Evolutionary conservation across 2,113 vertebrate genomes (phyloP), one percentile per base, ranked within the genome.

Genomic region (Holacanthus passer): DNA sequence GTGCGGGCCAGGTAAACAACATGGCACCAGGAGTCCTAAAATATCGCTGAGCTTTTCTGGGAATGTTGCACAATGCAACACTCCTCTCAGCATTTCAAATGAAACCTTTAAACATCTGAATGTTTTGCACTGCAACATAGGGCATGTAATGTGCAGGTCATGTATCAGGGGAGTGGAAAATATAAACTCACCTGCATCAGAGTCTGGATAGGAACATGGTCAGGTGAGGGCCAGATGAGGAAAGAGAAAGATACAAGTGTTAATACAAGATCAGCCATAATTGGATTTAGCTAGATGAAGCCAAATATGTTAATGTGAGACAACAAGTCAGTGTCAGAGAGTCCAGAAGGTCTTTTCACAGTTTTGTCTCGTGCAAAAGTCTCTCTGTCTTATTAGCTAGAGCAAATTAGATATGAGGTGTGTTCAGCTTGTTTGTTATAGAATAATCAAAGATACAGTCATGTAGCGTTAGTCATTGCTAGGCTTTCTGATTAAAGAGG

Each of bases 161-260:
- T 13, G 17, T 13, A 48, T 39, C 8, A 4, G 32, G n/a, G 16
- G 50, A 39, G 19, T 7, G 8, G 41, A 47, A 56, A 13, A 22
- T 24, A 27, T 32, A 1, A 56, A 91, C 94, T 93, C 82, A 95
- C 95, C 94, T 95, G 94, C 94, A 95, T 95, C 69, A 95, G 87
- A 63, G 94, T 95, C 95, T 95, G 89, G 50, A 47, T 53, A 78
- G 12, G 63, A 60, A 65, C 6, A 45, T 6, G 29, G 39, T 43
- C 80, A 64, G 20, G 16, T 14, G 19, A 48, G 22, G 35, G 37
- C 2, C 48, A 47, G 45, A 32, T 10, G 48, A 77, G n/a, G 73
- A 32, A 48, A 67, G 29, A 67, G 39, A 73, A 56, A 76, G 12
- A 83, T 0, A 81, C 7, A 87, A 17, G 3, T 0, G 37, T 81